phyloP scores from a whole-genome alignment of 2,888 invertebrate genomes.

The Acanthopleura granulata region DNA sequence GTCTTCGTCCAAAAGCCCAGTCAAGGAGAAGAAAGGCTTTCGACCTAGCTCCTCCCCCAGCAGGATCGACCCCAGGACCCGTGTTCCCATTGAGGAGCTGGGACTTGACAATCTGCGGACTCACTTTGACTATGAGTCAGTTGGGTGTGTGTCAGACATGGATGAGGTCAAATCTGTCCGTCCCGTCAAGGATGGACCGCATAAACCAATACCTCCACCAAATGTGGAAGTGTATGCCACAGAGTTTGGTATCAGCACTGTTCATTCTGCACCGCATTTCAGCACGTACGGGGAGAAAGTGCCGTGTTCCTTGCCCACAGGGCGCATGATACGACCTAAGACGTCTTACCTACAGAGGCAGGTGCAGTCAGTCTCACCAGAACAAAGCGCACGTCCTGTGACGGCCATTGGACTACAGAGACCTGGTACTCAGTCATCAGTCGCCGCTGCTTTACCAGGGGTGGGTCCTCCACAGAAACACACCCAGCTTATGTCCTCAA shows the following conservation, averaged over 20 bases:
- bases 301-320: conserved; percentile 54
- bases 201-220: conserved; percentile 30
- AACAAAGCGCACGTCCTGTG: background rate
- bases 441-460: conserved; percentile 48
- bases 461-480: conserved; percentile 33
- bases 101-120: conserved; percentile 45
- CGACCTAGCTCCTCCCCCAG: conserved; percentile 65
- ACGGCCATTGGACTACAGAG: conserved; percentile 14
- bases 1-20: background rate
- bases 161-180: conserved; percentile 46
- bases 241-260: conserved; percentile 42
- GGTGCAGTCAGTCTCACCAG: background rate
- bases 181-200: conserved; percentile 42
- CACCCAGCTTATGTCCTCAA: conserved; percentile 40
- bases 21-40: conserved; percentile 26
- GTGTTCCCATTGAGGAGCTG: conserved; percentile 54
- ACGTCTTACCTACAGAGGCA: conserved; percentile 23
- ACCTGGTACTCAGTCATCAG: conserved; percentile 14
- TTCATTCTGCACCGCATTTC: conserved; percentile 39
- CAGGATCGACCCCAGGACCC: conserved; percentile 62
- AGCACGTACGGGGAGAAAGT: conserved; percentile 38
- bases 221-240: conserved; percentile 49
- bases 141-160: conserved; percentile 45
- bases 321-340: conserved; percentile 56
- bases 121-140: conserved; percentile 35